Conservation (phyloP, 2,113 vertebrate genomes). For the Herpetotheres cachinnans region DNA sequence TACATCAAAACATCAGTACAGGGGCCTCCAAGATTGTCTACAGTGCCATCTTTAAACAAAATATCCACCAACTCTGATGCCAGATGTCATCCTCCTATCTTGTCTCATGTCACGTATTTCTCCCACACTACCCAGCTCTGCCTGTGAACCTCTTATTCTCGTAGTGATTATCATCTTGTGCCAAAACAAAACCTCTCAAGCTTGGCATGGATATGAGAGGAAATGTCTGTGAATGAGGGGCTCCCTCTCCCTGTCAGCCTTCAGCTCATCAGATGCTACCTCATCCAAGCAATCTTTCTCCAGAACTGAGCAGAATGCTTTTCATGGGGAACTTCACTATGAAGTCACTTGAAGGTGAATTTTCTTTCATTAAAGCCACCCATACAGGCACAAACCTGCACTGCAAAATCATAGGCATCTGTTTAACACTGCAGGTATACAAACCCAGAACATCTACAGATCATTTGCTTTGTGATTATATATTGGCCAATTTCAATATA, state of each 20-base stretch:
- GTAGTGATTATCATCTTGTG: background rate
- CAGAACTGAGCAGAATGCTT: background rate
- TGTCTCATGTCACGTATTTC: background rate
- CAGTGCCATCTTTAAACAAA: background rate
- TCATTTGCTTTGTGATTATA: background rate
- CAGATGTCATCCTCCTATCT: background rate
- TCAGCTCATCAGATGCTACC: background rate
- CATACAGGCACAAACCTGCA: background rate
- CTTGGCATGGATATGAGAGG: background rate
- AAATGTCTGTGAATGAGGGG: background rate
- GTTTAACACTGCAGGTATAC: background rate
- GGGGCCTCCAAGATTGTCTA: background rate
- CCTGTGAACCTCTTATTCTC: background rate
- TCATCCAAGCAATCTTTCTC: background rate
- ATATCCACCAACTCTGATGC: background rate
- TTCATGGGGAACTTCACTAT: background rate
- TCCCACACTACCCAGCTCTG: background rate
- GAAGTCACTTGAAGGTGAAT: background rate
- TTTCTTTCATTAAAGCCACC: background rate
- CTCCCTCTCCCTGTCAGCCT: background rate
- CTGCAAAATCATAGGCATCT: background rate
- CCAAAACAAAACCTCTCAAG: background rate
- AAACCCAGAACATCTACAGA: background rate
- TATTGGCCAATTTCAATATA: background rate
- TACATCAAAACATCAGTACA: background rate